phyloP scores from a whole-genome alignment of 2,888 invertebrate species.

The Mayetiola destructor region DNA sequence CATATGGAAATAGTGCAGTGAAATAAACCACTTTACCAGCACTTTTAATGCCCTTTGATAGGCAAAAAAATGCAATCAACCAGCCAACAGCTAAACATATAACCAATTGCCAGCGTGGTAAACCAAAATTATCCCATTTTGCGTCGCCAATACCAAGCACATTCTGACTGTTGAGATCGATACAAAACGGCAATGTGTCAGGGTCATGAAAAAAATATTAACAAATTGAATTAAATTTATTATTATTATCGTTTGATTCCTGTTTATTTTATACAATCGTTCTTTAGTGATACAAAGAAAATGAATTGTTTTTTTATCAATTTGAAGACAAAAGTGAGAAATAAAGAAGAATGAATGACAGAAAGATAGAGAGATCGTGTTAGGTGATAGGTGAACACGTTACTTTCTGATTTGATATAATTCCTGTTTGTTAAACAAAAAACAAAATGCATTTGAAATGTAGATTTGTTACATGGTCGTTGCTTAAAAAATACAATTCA shows the following conservation, averaged over 20 bases:
- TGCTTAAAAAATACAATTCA: no score
- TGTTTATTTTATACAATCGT: not conserved
- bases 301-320: not conserved
- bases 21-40: slow-evolving; percentile 75
- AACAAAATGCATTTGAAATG: no score
- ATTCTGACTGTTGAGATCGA: slow-evolving; percentile 57
- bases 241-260: not conserved
- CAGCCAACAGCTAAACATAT: slow-evolving; percentile 63
- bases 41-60: slow-evolving; percentile 78
- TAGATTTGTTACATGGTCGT: no score
- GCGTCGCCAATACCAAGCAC: slow-evolving; percentile 61
- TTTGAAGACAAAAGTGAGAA: not conserved
- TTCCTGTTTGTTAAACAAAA: not conserved
- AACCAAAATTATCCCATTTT: slow-evolving; percentile 58
- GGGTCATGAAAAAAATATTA: slow-evolving; percentile 16
- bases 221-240: not conserved
- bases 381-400: not conserved
- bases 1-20: slow-evolving; percentile 56
- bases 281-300: not conserved
- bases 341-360: not conserved
- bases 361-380: not conserved
- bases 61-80: slow-evolving; percentile 73
- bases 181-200: no score
- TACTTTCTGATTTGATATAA: not conserved
- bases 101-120: slow-evolving; percentile 67